A percentile compares a stretch with the other conserved stretches of the same genome.
Conservation (phyloP, 1,140 invertebrate species). For the Arctopsyche grandis region DNA sequence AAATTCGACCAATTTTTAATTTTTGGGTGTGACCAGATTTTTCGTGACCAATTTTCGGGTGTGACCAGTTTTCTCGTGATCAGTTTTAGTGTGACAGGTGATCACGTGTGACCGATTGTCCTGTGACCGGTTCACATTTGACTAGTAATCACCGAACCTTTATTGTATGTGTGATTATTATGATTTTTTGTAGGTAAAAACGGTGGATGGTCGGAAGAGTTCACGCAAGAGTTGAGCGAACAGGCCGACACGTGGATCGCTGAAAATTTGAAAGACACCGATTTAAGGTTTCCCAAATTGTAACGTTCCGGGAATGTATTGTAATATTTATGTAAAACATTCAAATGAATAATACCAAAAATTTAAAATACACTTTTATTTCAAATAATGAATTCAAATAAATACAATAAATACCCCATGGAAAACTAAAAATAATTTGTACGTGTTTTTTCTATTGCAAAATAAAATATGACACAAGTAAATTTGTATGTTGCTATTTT, state of each 20-base stretch:
- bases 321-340: neutral
- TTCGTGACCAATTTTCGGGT: too few relatives aligned
- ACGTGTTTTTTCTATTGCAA: neutral
- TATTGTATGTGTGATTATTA: neutral
- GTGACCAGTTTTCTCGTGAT: too few relatives aligned
- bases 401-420: neutral
- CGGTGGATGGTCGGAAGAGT: constrained; percentile 73
- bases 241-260: constrained; percentile 73
- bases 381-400: neutral
- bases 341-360: neutral
- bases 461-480: neutral
- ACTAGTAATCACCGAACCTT: too few relatives aligned
- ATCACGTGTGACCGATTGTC: too few relatives aligned
- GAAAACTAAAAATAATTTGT: constrained; percentile 22
- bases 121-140: too few relatives aligned
- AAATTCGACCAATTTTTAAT: too few relatives aligned
- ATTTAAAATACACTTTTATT: constrained; percentile 25
- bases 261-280: constrained; percentile 68
- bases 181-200: constrained; percentile 67
- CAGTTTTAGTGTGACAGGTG: too few relatives aligned
- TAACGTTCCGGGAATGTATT: neutral
- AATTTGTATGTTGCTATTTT: neutral
- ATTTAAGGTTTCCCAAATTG: constrained; percentile 66
- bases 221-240: constrained; percentile 67
- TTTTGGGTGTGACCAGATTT: too few relatives aligned